Percentiles rank a stretch among this genome's conserved stretches.
Evolutionary conservation across 2,888 invertebrate species (phyloP).

Genomic region (Pandemis cinnamomeana): DNA sequence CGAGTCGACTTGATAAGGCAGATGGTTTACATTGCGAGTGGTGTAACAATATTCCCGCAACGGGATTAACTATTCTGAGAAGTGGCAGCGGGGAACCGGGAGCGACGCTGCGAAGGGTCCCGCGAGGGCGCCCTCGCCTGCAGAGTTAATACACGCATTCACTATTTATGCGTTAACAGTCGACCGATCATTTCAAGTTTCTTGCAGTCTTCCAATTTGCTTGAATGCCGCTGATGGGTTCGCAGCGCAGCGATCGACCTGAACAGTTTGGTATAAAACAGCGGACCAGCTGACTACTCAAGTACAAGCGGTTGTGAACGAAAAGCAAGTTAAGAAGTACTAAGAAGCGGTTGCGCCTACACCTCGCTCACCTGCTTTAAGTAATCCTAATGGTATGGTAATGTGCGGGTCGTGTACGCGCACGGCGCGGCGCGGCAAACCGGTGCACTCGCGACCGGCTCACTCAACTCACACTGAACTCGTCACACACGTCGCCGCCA

Average conservation of each 20-base stretch:
- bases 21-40: not conserved
- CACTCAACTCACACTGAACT: constrained; percentile 16
- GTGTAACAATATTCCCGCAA: not conserved
- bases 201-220: not conserved
- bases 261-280: constrained; percentile 8
- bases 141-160: not conserved
- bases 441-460: constrained; percentile 22
- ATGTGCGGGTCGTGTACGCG: constrained; percentile 30
- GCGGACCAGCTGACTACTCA: constrained; percentile 32
- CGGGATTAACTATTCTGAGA: constrained; percentile 8
- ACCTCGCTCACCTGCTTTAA: constrained; percentile 28
- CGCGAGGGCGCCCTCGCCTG: not conserved
- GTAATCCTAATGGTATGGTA: constrained; percentile 35
- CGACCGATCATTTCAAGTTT: not conserved
- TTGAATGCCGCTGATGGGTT: not conserved
- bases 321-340: constrained; percentile 13
- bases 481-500: constrained; percentile 26
- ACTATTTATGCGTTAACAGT: constrained; percentile 1
- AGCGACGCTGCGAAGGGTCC: constrained; percentile 1
- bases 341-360: constrained; percentile 26
- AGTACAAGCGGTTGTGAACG: constrained; percentile 15
- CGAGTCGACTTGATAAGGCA: not conserved
- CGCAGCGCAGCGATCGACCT: not conserved
- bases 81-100: not conserved
- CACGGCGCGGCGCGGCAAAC: constrained; percentile 20